These are phyloP conservation scores for Polydrusus tereticollis DNA, from an alignment of 2,888 invertebrate genomes.

Conservation along the genomic window DNA sequence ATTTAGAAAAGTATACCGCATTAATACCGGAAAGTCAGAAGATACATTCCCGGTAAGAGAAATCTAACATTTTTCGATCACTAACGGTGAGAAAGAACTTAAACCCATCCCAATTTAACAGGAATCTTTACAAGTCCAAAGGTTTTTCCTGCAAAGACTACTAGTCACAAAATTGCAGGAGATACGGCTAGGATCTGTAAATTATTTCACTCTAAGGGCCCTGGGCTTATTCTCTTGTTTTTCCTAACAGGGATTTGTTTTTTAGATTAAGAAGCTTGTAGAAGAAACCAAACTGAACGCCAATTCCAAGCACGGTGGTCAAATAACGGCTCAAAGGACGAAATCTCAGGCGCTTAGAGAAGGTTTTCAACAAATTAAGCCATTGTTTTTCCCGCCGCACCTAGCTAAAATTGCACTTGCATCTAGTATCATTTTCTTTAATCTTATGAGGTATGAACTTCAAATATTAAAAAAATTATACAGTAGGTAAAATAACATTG, in stretches of 20 bases:
- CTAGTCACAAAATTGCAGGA: no score
- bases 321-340: constrained; percentile 54
- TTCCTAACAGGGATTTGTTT: constrained; percentile 56
- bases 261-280: constrained; percentile 64
- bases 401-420: constrained; percentile 72
- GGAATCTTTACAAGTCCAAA: no score
- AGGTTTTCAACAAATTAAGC: constrained; percentile 74
- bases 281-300: constrained; percentile 57
- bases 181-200: no score
- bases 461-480: no score
- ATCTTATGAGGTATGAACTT: constrained; percentile 75
- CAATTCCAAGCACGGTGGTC: constrained; percentile 57
- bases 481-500: no score
- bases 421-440: constrained; percentile 73
- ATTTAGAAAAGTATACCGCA: constrained; percentile 74
- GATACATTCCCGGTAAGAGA: constrained; percentile 75
- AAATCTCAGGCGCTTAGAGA: constrained; percentile 69
- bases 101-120: no score
- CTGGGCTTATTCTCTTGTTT: constrained; percentile 8
- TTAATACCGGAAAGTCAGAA: constrained; percentile 74
- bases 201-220: no score
- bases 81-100: neutral
- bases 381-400: constrained; percentile 75
- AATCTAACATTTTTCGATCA: neutral
- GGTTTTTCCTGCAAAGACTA: no score